Conservation (phyloP, 1,140 invertebrate genomes). For the Mycetomoellerius zeteki region DNA sequence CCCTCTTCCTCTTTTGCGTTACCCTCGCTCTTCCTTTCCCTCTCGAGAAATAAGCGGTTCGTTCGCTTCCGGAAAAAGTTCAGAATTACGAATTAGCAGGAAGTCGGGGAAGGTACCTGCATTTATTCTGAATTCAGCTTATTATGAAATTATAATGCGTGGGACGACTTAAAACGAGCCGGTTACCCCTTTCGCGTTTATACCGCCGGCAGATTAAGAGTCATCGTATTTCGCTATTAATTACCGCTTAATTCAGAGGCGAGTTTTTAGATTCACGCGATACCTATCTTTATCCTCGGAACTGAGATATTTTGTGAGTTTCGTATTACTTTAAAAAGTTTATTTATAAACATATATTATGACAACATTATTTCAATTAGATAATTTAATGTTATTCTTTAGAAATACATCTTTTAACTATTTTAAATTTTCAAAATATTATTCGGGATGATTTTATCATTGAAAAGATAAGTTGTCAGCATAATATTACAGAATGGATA, state of each 20-base stretch:
- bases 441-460: not conserved
- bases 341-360: not conserved
- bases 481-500: not conserved
- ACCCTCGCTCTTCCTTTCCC: not conserved
- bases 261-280: slow-evolving; percentile 9
- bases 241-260: slow-evolving; percentile 59
- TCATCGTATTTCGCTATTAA: slow-evolving; percentile 64
- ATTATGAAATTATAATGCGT: slow-evolving; percentile 77
- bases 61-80: slow-evolving; percentile 77
- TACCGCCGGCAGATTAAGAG: slow-evolving; percentile 63
- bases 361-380: not conserved
- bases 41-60: slow-evolving; percentile 67
- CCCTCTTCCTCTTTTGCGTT: not conserved
- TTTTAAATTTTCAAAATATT: not conserved
- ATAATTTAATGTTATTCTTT: not conserved
- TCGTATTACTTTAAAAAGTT: slow-evolving; percentile 9
- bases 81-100: slow-evolving; percentile 76
- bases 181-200: slow-evolving; percentile 56
- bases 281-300: not conserved
- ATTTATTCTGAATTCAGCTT: slow-evolving; percentile 72
- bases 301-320: not conserved
- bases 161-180: slow-evolving; percentile 66
- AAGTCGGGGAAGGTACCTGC: slow-evolving; percentile 68
- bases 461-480: not conserved
- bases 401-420: not conserved